Evolutionary conservation across 2,888 invertebrate species (phyloP), one percentile per base, ranked within the genome.

Genomic region (Neocrepidodera transversa): DNA sequence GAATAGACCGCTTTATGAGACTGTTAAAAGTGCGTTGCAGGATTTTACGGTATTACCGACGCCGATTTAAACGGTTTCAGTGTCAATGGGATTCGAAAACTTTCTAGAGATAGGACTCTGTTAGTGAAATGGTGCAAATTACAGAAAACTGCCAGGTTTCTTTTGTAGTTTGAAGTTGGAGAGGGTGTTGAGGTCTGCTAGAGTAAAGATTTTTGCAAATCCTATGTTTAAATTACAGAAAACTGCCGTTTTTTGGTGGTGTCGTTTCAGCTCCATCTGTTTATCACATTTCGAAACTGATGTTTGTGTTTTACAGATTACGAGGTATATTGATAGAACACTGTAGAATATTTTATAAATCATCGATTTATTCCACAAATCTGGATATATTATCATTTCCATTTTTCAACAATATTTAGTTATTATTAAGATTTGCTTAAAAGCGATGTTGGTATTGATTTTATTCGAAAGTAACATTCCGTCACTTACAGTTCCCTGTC

Each of bases 11-110:
- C 86, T 95, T 63, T 94, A 95, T 80, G 93, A 93, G 77, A 91
- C 93, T 32, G 93, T 95, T 59, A 93, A 93, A 82, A 91, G 92
- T 74, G 93, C 93, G 68, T 86, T 95, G 69, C 94, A 94, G 79
- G 95, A 95, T 82, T 95, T 93, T 78, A 92, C 93, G 71, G 90
- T 94, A 65, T 85, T 94, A 76, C 92, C 93, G 20, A 93, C 93
- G 68, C 92, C 93, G 74, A 92, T 93, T 83, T 93, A 91, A 89
- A 64, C 8, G 23, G n/a, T 16, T 30, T 11, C 10, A 5, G 42
- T 10, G 14, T 28, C 13, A 13, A 13, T 40, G 49, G 20, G 32
- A 40, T 18, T 48, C 28, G 10, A 17, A n/a, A 18, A 49, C 20
- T 30, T 35, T 47, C 8, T 2, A 32, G 30, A 30, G 8, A 30